These are phyloP conservation scores for Cydia amplana DNA, from an alignment of 1,140 invertebrate species.

Conservation along the genomic window DNA sequence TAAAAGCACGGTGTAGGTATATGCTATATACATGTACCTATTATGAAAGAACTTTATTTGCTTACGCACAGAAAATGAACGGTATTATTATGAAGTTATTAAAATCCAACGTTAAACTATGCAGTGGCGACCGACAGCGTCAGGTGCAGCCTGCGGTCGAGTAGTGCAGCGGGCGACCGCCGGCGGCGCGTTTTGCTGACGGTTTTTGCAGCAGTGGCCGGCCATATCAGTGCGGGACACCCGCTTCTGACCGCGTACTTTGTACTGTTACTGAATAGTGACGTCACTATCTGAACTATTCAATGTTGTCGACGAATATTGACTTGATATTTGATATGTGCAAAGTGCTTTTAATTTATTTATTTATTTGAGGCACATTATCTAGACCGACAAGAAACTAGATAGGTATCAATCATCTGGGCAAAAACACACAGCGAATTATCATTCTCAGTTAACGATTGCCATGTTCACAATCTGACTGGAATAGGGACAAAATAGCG, in stretches of 20 bases:
- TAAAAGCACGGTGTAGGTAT: no score
- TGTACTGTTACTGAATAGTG: conserved; percentile 37
- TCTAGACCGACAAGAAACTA: no score
- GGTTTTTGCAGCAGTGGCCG: conserved; percentile 58
- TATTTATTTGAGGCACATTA: no score
- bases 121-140: conserved; percentile 37
- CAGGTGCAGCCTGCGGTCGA: conserved; percentile 67
- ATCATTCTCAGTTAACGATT: no score
- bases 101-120: conserved; percentile 3
- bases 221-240: conserved; percentile 44
- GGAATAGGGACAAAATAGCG: no score
- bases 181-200: conserved; percentile 52
- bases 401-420: no score
- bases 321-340: no score
- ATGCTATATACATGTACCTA: no score
- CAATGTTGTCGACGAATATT: background rate
- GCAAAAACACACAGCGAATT: no score
- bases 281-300: conserved; percentile 19
- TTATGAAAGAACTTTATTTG: no score
- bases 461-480: no score
- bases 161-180: conserved; percentile 48
- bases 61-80: background rate
- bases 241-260: conserved; percentile 47
- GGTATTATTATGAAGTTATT: conserved; percentile 5
- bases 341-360: background rate